Evolutionary conservation across 2,113 vertebrate species (phyloP).

Genomic region (Alces alces): DNA sequence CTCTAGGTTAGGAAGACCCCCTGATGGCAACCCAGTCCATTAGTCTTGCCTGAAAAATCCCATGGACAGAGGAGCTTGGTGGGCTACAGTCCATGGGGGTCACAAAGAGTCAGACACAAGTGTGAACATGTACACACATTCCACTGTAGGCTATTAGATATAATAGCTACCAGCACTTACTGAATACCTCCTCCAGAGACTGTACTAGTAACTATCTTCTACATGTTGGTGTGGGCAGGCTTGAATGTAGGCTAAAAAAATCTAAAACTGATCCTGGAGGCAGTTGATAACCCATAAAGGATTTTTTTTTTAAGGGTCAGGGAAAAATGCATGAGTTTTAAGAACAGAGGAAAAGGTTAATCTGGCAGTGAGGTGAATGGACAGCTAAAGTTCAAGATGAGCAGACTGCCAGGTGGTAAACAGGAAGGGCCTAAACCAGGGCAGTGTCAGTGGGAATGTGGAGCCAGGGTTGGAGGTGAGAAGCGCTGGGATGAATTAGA

Average conservation of each 20-base stretch:
- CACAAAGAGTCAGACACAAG: not conserved
- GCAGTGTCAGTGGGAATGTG: accelerated
- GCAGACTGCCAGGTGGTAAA: not conserved
- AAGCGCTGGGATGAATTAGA: not conserved
- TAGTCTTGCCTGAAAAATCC: not conserved
- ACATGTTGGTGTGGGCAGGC: not conserved
- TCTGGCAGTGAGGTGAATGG: not conserved
- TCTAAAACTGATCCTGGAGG: not conserved
- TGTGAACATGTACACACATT: not conserved
- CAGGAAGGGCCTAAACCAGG: not conserved
- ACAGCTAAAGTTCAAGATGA: not conserved
- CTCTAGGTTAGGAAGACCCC: not conserved
- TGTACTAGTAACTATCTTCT: not conserved
- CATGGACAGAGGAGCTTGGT: not conserved
- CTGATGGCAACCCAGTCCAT: not conserved
- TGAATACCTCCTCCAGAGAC: not conserved
- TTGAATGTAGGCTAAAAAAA: not conserved
- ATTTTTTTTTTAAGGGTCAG: not conserved
- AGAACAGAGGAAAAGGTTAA: not conserved
- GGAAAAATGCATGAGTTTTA: not conserved
- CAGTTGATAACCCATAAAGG: not conserved
- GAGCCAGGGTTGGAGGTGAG: not conserved
- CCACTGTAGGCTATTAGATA: not conserved
- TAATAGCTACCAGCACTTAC: not conserved
- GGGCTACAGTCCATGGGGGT: not conserved